Evolutionary conservation across 2,888 invertebrate species (phyloP), one percentile per base, ranked within the genome.

Genomic region (Phaedon cochleariae): DNA sequence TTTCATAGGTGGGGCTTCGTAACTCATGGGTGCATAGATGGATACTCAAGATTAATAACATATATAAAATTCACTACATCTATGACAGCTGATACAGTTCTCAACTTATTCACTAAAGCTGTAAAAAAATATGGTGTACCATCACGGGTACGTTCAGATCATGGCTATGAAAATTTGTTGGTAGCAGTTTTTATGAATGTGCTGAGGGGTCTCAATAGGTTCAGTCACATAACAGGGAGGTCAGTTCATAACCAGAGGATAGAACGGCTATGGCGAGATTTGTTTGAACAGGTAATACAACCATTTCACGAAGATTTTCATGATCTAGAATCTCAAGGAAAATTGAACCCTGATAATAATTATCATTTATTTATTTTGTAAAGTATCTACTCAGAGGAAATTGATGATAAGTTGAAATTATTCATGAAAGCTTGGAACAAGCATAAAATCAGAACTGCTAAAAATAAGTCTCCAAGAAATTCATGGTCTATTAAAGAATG

Each of bases 111-210:
- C 55, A 15, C 29, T 15, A 15, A 9, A 15, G 62, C 62, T 31
- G 31, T 62, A 9, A 15, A 57, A 57, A 58, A 57, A 18, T 58
- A 15, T 62, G 62, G 62, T 3, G 9, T 62, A 22, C 62, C 62
- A 17, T 62, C 62, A 10, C 12, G 49, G 3, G 57, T 58, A 12
- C 12, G 62, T 17, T 62, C 62, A 18, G 62, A 62, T 57, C 62
- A 62, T 34, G 62, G 62, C 12, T 62, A 62, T 41, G 62, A 62
- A 48, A 62, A 62, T 12, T 15, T 48, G 12, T 62, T 62, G 12
- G 62, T 62, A 22, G 62, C 62, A 10, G 12, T 58, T 29, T 15
- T 62, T 12, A 62, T 62, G 62, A 62, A 62, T 20, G 15, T 21
- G 31, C 3, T 62, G 21, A 17, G 62, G 17, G 58, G 58, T 21